These are phyloP conservation scores for Gadus macrocephalus DNA, from an alignment of 2,113 vertebrate genomes.

Conservation along the genomic window DNA sequence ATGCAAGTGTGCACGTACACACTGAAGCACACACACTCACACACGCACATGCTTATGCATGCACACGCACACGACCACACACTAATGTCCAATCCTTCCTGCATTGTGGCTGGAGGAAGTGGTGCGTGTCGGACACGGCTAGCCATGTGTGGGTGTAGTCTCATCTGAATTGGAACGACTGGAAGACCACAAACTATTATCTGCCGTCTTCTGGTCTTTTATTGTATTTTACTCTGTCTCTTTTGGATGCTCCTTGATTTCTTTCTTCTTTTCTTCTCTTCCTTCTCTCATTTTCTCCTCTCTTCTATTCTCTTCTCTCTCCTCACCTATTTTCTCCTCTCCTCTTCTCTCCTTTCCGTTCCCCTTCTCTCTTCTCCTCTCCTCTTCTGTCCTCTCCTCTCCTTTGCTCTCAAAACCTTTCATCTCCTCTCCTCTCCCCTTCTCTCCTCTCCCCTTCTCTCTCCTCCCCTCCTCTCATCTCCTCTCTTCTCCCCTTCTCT, in stretches of 20 bases:
- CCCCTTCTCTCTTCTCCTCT: neutral
- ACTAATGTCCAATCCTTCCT: conserved; percentile 34
- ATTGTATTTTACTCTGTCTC: neutral
- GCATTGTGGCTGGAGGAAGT: conserved; percentile 35
- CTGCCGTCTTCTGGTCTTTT: neutral
- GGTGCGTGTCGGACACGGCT: conserved; percentile 31
- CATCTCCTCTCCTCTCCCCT: neutral
- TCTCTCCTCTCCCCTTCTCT: too few relatives aligned
- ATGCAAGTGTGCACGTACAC: too few relatives aligned
- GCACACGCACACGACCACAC: neutral
- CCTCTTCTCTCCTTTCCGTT: conserved; percentile 1
- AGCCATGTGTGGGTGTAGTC: conserved; percentile 27
- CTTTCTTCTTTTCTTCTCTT: too few relatives aligned
- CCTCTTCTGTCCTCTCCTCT: neutral
- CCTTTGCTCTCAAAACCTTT: neutral
- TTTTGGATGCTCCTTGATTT: too few relatives aligned
- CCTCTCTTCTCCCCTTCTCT: neutral
- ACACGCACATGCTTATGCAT: neutral
- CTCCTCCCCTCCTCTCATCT: neutral
- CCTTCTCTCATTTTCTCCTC: neutral
- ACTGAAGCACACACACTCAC: neutral
- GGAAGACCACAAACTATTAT: too few relatives aligned
- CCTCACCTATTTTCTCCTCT: neutral
- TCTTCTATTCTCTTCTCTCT: too few relatives aligned
- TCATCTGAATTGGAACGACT: too few relatives aligned